Conservation (phyloP, 2,888 invertebrate species). For the Cepaea hortensis region DNA sequence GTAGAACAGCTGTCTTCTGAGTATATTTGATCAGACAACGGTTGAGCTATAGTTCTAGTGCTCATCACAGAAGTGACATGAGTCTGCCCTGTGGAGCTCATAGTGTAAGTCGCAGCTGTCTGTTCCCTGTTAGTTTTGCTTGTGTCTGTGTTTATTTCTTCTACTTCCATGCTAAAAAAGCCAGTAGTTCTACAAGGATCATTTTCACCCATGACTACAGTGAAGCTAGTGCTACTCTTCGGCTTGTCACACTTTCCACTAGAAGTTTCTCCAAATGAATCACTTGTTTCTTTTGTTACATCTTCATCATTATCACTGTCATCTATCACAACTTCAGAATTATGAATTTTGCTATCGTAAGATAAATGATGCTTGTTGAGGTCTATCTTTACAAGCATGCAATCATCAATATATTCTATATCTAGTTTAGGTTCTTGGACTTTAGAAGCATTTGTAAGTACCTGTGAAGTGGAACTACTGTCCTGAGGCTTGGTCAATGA, state of each 20-base stretch:
- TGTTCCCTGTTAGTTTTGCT: not conserved
- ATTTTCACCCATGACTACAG: not conserved
- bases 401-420: conserved; percentile 40
- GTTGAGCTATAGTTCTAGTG: not conserved
- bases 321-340: conserved; percentile 20
- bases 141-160: not conserved
- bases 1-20: not conserved
- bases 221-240: not conserved
- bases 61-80: not conserved
- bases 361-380: not conserved
- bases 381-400: conserved; percentile 36
- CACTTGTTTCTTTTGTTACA: not conserved
- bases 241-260: not conserved
- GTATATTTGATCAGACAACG: no score
- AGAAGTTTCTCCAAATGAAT: not conserved
- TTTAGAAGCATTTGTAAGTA: not conserved
- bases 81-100: not conserved
- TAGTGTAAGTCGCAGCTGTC: not conserved
- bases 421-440: conserved; percentile 16
- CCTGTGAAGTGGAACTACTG: not conserved
- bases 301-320: conserved; percentile 33
- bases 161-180: not conserved
- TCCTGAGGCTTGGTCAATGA: not conserved
- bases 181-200: not conserved
- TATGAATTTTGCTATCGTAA: conserved; percentile 18